Base-by-base conservation (phyloP, 2,888 invertebrate genomes). In the Notodonta ziczac region DNA sequence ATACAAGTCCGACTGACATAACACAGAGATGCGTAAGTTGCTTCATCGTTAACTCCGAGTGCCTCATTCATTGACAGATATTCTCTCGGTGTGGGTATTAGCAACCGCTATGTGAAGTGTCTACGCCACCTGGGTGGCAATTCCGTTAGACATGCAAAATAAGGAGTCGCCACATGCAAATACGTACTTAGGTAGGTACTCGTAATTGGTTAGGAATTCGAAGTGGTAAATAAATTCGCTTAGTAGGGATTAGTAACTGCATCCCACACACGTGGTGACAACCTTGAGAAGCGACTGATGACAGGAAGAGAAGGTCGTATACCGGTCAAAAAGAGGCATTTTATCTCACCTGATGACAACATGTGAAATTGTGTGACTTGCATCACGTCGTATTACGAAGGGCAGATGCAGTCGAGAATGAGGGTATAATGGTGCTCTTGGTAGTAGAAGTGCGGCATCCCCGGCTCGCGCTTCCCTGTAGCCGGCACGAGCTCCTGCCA, bases 381-480 rank as follows among this genome's bases (percentile, higher is more conserved):
- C 93, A 76, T 95, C 96, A 61, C 96, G 95, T 68, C 96, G 96
- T 63, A 99, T 95, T 80, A 98, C 98, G 42, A 98, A 98, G 0
- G 98, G 98, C 35, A 98, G 96, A 88, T 98, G 98, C 76, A 99
- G 94, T 80, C 97, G 96, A 44, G 98, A 97, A 82, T 97, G 96
- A 4, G 98, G 98, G 89, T 98, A 98, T 14, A 98, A 94, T 0
- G 98, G 97, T 58, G 97, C 97, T 81, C 98, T 97, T 0, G 99
- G 98, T 59, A 98, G 94, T 62, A 98, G 93, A 72, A 99, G 96
- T 1, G 97, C 97, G 35, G 98, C 94, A 63, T 97, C 96, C 65
- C 98, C 97, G 56, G 98, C 96, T 65, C 97, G 96, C 61, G 98
- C 94, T 83, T 98, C 98, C 76, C 97, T 96, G 84, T 97, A 98